Evolutionary conservation across 1,140 invertebrate species (phyloP), one percentile per base, ranked within the genome.

Genomic region (Vanessa tameamea): DNA sequence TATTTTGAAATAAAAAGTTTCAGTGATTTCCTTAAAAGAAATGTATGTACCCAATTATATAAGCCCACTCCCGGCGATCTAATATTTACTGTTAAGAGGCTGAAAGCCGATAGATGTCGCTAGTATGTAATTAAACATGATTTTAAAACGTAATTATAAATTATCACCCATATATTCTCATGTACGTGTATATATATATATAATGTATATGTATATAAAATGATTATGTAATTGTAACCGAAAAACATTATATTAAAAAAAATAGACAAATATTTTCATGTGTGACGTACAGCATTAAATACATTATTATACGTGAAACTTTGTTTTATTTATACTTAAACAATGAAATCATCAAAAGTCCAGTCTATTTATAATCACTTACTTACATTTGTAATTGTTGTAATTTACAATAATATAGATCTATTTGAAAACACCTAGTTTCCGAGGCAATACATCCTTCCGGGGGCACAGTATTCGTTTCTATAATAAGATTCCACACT

Each of bases 181-280:
- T 59, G 20, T 59, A 59, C 11, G 2, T 26, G 55, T 23, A 59
- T 59, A 23, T 26, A 59, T 26, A 23, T 31, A 43, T 43, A 43
- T 43, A 43, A 26, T 26, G 20, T 59, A 59, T 26, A 11, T 26
- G 55, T 23, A 59, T 59, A 23, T 26, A 59, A 59, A 26, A 31
- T 55, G 0, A 31, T 61, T 31, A 61, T 61, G 48, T 31, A 37
- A 55, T 5, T 55, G 23, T 61, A 61, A 61, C 31, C 57, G 48
- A 51, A 61, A 59, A 69, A 26, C 47, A 53, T 59, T 57, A 57
- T 47, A 31, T 16, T 11, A 57, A 69, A 47, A 68, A 68, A 69
- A 47, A 69, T 69, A 69, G 66, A 57, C 37, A 69, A 69, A 69
- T 69, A 69, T 69, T 69, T 69, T 69, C 53, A 59, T 47, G 66